Conservation (phyloP, 2,888 invertebrate genomes). For the Therioaphis trifolii region DNA sequence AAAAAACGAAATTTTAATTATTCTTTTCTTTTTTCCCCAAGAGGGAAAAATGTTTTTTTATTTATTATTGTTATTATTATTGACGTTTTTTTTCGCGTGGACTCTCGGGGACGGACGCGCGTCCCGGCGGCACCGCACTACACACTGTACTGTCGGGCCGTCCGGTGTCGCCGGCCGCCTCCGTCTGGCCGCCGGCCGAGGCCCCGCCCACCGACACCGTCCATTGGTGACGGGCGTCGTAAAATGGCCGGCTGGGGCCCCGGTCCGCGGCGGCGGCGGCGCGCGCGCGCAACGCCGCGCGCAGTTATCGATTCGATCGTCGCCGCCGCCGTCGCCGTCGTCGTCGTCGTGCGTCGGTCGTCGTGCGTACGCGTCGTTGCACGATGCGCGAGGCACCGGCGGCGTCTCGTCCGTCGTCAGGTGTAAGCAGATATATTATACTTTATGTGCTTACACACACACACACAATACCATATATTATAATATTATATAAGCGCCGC, state of each 20-base stretch:
- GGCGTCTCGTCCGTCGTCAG: neutral
- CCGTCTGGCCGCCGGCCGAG: constrained; percentile 24
- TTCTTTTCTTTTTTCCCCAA: neutral
- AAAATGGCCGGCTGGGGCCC: constrained; percentile 59
- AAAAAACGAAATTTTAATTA: neutral
- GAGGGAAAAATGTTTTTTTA: too few relatives aligned
- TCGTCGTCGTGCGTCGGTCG: neutral
- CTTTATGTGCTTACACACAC: neutral
- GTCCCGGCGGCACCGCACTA: constrained; percentile 60
- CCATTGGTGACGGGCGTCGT: constrained; percentile 48
- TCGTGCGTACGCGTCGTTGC: neutral
- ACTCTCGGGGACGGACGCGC: constrained; percentile 54
- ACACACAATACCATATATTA: neutral
- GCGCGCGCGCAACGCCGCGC: neutral
- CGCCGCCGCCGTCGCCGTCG: neutral
- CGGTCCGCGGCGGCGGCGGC: constrained; percentile 24
- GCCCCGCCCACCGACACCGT: constrained; percentile 40
- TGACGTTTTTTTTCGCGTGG: too few relatives aligned
- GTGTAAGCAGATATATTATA: neutral
- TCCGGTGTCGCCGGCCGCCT: constrained; percentile 42
- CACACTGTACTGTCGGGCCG: constrained; percentile 53
- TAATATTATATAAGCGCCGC: too few relatives aligned
- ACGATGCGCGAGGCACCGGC: neutral
- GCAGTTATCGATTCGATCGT: constrained; percentile 52
- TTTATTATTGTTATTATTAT: too few relatives aligned